Base-by-base conservation (phyloP, 1,140 invertebrate genomes). In the Pachyrhynchus sulphureomaculatus region DNA sequence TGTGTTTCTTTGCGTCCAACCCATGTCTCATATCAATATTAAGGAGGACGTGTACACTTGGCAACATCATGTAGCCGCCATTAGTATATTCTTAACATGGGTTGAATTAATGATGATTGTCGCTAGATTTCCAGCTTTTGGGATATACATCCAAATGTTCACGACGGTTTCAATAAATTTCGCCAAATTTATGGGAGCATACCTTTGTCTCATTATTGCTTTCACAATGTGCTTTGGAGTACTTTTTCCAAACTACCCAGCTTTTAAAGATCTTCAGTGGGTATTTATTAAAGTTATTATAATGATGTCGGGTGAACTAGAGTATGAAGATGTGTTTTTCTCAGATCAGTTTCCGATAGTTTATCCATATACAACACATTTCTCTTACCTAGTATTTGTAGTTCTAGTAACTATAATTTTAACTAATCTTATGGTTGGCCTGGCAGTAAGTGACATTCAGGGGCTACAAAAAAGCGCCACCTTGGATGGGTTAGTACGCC, bases 271-370 rank as follows among this genome's bases (percentile, higher is more conserved):
- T 64, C 79, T 88, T 1, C 72, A 81, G 0, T 76, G 83, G 51
- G 82, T 83, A 0, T 68, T 92, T 0, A 72, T 93, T 0, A 93
- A 93, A 77, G 89, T 89, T 0, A 83, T 93, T 2, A 88, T 92
- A 37, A 93, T 94, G 91, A 92, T 94, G 90, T 89, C 90, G 0
- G 91, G 91, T 0, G 78, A 93, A 71, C 75, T 93, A 23, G 90
- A 93, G 72, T 93, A 89, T 67, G 90, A 92, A 70, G 88, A 91
- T 59, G 85, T 91, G 47, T 92, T 93, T 70, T 92, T 88, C 67
- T 79, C 82, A 13, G 77, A 86, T 5, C 72, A 78, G 6, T 71
- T 76, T 4, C 69, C 77, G 2, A 73, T 76, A 15, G 54, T 78
- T 18, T 88, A 87, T 72, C 83, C 83, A 0, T 80, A 84, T 0